Evolutionary conservation across 1,140 invertebrate species (phyloP), one percentile per base, ranked within the genome.

Genomic region (Megalonaias nervosa): DNA sequence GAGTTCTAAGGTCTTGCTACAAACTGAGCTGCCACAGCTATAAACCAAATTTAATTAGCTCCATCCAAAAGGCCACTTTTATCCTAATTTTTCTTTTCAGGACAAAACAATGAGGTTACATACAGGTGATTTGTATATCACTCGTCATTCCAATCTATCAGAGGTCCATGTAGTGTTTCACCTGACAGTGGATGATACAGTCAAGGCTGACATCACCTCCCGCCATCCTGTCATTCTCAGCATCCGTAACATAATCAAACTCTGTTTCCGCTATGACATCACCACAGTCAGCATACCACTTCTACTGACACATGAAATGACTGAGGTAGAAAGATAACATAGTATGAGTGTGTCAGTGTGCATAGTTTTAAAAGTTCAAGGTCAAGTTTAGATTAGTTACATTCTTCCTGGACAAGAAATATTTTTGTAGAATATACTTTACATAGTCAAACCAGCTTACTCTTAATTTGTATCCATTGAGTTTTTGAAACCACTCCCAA

Each of bases 141-240:
- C 97, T 6, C 93, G 94, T 79, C 98, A 99, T 93, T 99, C 97
- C 69, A 99, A 99, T 93, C 93, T 99, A 73, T 89, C 96, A 15
- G 96, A 98, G 89, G 95, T 96, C 62, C 97, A 99, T 92, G 94
- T 98, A 6, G 94, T 99, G 74, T 99, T 99, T 92, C 98, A 99
- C 89, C 94, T 99, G 83, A 95, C 99, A 0, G 94, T 83, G 17
- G 91, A 92, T 71, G 90, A 91, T 64, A 85, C 73, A 21, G 75
- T 93, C 1, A 84, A 88, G 9, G 94, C 94, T 77, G 98, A 99
- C 86, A 97, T 99, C 55, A 98, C 97, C 82, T 99, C 97, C 2
- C 93, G 98, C 21, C 97, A 99, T 93, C 95, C 97, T 16, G 96
- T 95, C n/a, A 97, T 99, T 79, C 92, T 99, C 66, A 98, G 97